Evolutionary conservation across 2,797 vertebrate species (phyloP).

Genomic region (Manis pentadactyla): DNA sequence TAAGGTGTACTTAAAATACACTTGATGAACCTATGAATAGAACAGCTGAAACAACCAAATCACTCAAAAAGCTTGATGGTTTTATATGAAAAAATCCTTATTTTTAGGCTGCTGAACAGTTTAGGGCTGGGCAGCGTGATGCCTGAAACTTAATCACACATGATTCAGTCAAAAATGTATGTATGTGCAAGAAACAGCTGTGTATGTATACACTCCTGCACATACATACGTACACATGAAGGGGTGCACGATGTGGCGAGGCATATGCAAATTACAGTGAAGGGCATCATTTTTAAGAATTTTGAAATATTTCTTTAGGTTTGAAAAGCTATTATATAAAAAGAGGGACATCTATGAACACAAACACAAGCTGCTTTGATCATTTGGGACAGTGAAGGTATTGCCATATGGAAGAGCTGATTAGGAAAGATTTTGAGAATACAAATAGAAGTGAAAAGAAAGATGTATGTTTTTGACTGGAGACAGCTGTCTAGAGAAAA

Average conservation of each 20-base stretch:
- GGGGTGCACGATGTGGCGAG: rapidly evolving
- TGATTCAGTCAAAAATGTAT: not conserved
- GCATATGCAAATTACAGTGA: not conserved
- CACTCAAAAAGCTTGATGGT: not conserved
- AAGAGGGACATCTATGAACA: not conserved
- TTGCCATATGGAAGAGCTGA: not conserved
- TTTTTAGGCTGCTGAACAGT: not conserved
- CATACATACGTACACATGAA: not conserved
- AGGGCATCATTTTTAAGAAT: not conserved
- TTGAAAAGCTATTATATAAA: not conserved
- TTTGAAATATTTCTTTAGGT: not conserved
- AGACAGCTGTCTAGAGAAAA: rapidly evolving
- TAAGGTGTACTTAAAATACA: rapidly evolving
- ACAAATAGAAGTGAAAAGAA: not conserved
- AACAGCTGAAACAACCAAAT: not conserved
- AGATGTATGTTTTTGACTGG: rapidly evolving
- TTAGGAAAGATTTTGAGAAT: not conserved
- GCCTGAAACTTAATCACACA: not conserved
- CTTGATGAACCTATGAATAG: not conserved
- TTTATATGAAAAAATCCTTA: not conserved
- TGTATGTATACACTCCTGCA: rapidly evolving
- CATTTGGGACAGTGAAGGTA: not conserved
- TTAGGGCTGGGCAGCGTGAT: not conserved
- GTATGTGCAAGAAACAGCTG: rapidly evolving
- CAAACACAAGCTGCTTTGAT: not conserved